These are phyloP conservation scores for Meles meles DNA, from an alignment of 2,113 vertebrate species.

Conservation along the genomic window DNA sequence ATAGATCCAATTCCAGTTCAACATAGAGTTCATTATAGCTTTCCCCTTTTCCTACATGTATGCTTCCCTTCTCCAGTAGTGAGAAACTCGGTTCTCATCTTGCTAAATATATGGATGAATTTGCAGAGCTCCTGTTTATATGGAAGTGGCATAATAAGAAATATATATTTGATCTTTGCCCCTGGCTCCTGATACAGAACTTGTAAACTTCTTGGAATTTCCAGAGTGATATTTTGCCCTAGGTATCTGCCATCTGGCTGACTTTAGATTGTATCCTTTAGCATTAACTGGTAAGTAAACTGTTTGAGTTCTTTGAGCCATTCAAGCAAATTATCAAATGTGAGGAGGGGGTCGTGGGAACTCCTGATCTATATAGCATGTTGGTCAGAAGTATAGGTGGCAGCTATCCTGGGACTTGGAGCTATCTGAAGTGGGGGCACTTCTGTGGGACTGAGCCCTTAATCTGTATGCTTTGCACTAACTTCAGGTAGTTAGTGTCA, in stretches of 20 bases:
- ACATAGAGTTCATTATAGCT: not conserved
- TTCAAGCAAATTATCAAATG: not conserved
- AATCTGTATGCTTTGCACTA: not conserved
- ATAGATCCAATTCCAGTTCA: not conserved
- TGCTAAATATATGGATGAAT: not conserved
- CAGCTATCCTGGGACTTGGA: not conserved
- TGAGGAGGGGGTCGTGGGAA: not conserved
- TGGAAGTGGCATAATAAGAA: not conserved
- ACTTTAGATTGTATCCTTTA: not conserved
- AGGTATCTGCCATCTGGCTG: not conserved
- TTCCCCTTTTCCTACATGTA: not conserved
- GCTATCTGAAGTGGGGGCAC: not conserved
- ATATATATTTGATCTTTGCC: not conserved
- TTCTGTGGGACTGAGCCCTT: not conserved
- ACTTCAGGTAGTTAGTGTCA: not conserved
- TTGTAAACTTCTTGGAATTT: not conserved
- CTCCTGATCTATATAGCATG: not conserved
- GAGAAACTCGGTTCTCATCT: not conserved
- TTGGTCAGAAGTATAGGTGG: not conserved
- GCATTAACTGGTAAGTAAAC: not conserved
- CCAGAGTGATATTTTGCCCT: not conserved
- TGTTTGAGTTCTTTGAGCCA: not conserved
- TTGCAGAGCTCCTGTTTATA: not conserved
- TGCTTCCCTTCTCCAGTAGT: not conserved
- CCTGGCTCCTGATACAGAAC: not conserved